These are phyloP conservation scores for Coregonus clupeaformis DNA, from an alignment of 2,113 vertebrate genomes.

Conservation along the genomic window DNA sequence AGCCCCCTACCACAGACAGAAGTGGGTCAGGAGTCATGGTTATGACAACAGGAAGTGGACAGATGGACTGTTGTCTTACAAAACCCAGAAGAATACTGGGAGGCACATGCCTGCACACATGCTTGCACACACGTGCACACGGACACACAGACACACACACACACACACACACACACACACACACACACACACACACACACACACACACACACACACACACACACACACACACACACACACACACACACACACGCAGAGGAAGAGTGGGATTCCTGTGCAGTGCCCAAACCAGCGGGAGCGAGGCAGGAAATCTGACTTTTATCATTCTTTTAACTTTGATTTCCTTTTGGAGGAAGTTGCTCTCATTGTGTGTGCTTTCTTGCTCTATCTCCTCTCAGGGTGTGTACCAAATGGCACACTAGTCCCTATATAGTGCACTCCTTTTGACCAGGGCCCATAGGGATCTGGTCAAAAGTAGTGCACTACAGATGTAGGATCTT, in stretches of 20 bases:
- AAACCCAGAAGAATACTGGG: slow-evolving; percentile 10
- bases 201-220: no score
- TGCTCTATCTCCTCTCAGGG: slow-evolving; percentile 40
- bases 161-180: slow-evolving; percentile 27
- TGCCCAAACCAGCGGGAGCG: slow-evolving; percentile 74
- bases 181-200: slow-evolving; percentile 5
- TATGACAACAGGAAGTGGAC: slow-evolving; percentile 71
- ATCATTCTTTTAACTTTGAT: slow-evolving; percentile 73
- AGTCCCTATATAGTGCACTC: no score
- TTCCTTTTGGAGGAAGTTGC: slow-evolving; percentile 68
- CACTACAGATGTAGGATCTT: no score
- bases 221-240: no score
- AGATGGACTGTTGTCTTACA: slow-evolving; percentile 71
- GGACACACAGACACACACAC: no score
- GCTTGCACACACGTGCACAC: no score
- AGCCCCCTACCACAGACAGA: background rate
- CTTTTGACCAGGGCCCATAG: no score
- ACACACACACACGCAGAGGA: slow-evolving; percentile 57
- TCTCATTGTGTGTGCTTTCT: slow-evolving; percentile 49
- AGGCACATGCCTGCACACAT: no score
- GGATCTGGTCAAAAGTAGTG: no score
- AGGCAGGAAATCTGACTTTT: slow-evolving; percentile 76
- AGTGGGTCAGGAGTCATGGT: slow-evolving; percentile 46
- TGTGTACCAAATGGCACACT: slow-evolving; percentile 13
- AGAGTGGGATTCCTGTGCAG: slow-evolving; percentile 71